Evolutionary conservation across 2,113 vertebrate genomes (phyloP).

Genomic region (Bubo blakistoni): DNA sequence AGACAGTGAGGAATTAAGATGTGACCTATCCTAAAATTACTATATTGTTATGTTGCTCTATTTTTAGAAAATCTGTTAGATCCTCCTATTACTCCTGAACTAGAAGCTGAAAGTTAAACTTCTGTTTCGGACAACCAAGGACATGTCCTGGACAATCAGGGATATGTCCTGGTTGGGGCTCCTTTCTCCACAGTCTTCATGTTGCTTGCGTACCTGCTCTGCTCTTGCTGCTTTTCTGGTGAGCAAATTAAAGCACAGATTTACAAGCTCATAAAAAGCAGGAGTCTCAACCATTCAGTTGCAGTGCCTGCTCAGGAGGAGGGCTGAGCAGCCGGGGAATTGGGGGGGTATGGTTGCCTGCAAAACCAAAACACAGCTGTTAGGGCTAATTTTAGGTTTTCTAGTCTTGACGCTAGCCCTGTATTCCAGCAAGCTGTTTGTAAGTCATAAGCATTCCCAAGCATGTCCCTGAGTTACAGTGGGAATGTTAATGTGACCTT

Average conservation of each 20-base stretch:
- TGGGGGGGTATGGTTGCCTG: neutral
- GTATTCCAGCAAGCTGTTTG: slow-evolving; percentile 50
- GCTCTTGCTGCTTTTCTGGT: neutral
- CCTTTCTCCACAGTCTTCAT: neutral
- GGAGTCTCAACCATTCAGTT: neutral
- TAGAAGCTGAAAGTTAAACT: neutral
- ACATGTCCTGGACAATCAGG: neutral
- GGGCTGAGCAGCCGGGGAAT: neutral
- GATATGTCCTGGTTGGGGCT: neutral
- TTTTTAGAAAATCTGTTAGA: neutral
- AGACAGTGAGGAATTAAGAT: neutral
- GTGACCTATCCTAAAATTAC: neutral
- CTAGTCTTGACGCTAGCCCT: neutral
- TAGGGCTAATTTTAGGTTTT: slow-evolving; percentile 60
- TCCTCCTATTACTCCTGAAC: neutral
- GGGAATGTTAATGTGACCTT: slow-evolving; percentile 68
- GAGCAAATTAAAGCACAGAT: neutral
- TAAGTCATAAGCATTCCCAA: slow-evolving; percentile 39
- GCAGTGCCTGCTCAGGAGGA: neutral
- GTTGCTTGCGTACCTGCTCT: neutral
- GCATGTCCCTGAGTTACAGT: slow-evolving; percentile 14
- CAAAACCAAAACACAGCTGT: slow-evolving; percentile 62
- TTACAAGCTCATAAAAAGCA: neutral
- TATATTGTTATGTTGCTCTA: neutral
- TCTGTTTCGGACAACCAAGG: neutral